Base-by-base conservation (phyloP, 2,888 invertebrate genomes). In the Eueremaeus valkanovi region DNA sequence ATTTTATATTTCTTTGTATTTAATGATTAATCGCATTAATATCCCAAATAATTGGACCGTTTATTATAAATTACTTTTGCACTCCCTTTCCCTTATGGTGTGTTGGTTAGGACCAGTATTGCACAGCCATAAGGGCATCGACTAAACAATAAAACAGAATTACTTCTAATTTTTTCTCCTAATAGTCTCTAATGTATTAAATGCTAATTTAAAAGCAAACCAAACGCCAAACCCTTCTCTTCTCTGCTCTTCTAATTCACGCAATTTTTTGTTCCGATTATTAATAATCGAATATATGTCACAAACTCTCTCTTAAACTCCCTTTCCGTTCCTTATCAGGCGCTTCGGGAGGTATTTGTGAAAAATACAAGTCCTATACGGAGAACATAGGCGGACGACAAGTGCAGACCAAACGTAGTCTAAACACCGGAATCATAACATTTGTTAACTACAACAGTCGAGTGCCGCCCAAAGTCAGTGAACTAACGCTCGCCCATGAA, bases 381-480 rank as follows among this genome's bases (percentile, higher is more conserved):
- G 96, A 97, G 85, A 95, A 95, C 0, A 91, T 95, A 75, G 93
- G 92, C 61, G 95, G 95, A 75, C 91, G 93, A 86, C 93, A 93
- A 84, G 94, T 96, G 83, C 92, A 92, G 80, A 95, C 93, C 11
- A 93, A 93, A 84, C 88, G 96, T 78, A 95, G 94, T 16, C 87
- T 99, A 58, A 99, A 99, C 86, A 99, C 98, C 0, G 99, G 98
- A 76, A 97, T 99, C 82, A 97, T 99, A 78, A 99, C 98, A 0
- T 94, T 98, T 83, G 95, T 98, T 78, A 99, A 99, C 86, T 99
- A 99, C 86, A 96, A 96, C 84, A 93, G 92, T 82, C 87, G 95
- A 49, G 98, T 99, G 75, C 96, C 98, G 75, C 94, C 96, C 0
- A 94, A 96, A 85, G 98, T 99, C 31, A 97, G 97, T 45, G 96